Evolutionary conservation across 1,140 invertebrate genomes (phyloP).

Genomic region (Nasonia giraulti): DNA sequence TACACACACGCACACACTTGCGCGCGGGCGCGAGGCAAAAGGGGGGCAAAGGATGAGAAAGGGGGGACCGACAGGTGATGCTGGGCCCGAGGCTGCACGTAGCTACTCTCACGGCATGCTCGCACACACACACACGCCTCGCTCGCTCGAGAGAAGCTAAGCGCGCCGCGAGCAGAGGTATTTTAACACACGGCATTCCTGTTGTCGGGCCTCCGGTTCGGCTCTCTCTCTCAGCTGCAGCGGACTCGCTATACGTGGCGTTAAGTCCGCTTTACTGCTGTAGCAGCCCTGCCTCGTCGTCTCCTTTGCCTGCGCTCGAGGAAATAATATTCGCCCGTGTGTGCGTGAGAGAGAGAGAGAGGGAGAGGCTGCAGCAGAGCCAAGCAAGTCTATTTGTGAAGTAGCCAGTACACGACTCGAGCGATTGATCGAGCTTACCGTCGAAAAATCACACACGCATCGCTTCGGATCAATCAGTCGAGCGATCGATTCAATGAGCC

Average conservation of each 20-base stretch:
- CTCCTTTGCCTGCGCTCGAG: not conserved
- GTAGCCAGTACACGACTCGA: too few relatives aligned
- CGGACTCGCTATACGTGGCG: conserved; percentile 60
- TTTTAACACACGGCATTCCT: conserved; percentile 74
- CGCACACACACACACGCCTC: not conserved
- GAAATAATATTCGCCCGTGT: conserved; percentile 6
- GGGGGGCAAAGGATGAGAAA: conserved; percentile 37
- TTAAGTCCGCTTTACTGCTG: conserved; percentile 61
- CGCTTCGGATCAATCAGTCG: conserved; percentile 14
- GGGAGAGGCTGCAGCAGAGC: too few relatives aligned
- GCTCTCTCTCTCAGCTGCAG: conserved; percentile 67
- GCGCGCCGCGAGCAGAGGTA: conserved; percentile 62
- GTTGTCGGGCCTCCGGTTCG: conserved; percentile 64
- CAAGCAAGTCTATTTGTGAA: not conserved
- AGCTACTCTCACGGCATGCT: not conserved
- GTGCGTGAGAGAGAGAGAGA: too few relatives aligned
- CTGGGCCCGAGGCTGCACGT: conserved; percentile 63
- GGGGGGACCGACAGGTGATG: conserved; percentile 71
- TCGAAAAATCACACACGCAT: conserved; percentile 13
- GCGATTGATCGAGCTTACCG: not conserved
- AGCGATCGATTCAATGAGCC: conserved; percentile 47
- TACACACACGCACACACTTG: not conserved
- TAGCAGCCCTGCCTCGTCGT: not conserved
- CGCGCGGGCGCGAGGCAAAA: not conserved
- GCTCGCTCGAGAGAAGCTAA: conserved; percentile 1